Conservation (phyloP, 2,888 invertebrate species). For the Eristalis tenax region DNA sequence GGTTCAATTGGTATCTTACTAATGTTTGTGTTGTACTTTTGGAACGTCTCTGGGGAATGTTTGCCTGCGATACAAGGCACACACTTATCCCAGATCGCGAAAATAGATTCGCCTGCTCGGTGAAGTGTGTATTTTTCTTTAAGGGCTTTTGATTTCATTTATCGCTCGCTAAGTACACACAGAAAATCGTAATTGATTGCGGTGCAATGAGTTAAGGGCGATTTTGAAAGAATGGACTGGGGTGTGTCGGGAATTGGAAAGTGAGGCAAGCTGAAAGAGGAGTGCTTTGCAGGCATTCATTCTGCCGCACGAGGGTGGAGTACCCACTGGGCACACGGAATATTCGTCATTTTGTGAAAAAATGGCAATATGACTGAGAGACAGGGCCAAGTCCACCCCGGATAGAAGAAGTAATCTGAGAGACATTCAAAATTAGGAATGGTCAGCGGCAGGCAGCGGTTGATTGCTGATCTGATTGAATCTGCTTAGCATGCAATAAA, state of each 20-base stretch:
- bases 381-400: no score
- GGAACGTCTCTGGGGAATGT: conserved; percentile 42
- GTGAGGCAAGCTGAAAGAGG: no score
- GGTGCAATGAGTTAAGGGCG: not conserved
- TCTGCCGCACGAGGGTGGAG: no score
- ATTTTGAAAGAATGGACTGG: not conserved
- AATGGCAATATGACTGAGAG: no score
- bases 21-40: conserved; percentile 37
- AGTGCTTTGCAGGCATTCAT: no score
- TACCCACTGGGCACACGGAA: no score
- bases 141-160: not conserved
- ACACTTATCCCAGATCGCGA: conserved; percentile 13
- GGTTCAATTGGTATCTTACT: conserved; percentile 49
- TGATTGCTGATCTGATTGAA: no score
- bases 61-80: conserved; percentile 35
- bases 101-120: conserved; percentile 37
- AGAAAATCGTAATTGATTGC: not conserved
- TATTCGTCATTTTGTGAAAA: no score
- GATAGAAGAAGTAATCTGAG: no score
- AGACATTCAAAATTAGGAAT: no score
- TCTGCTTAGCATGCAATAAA: no score
- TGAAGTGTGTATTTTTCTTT: not conserved
- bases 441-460: no score
- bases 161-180: not conserved
- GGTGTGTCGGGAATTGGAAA: not conserved